These are phyloP conservation scores for Helobdella robusta DNA, from an alignment of 2,888 invertebrate genomes.

Conservation along the genomic window DNA sequence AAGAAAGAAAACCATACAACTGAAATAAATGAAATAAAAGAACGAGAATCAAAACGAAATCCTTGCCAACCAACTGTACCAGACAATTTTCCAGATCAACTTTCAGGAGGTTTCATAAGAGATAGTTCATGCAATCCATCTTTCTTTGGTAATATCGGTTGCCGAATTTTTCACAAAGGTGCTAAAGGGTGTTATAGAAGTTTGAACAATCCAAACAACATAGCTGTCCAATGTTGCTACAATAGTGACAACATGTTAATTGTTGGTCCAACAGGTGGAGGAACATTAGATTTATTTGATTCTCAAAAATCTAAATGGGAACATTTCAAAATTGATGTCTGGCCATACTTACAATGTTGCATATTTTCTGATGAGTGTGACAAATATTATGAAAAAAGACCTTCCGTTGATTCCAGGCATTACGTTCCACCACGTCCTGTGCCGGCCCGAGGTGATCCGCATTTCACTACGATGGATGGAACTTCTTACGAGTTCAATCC, in stretches of 20 bases:
- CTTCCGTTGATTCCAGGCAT: slow-evolving; percentile 14
- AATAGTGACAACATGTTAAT: slow-evolving; percentile 2
- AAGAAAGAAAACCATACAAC: not conserved
- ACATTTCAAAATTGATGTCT: slow-evolving; percentile 15
- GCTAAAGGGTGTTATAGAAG: slow-evolving; percentile 22
- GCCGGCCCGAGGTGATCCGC: slow-evolving; percentile 18
- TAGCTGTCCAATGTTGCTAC: slow-evolving; percentile 23
- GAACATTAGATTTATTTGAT: slow-evolving; percentile 18
- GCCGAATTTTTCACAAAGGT: slow-evolving; percentile 6
- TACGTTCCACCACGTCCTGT: slow-evolving; percentile 10
- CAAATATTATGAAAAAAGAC: slow-evolving; percentile 26
- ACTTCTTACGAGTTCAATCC: slow-evolving; percentile 23
- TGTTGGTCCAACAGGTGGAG: slow-evolving; percentile 11
- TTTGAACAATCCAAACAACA: not conserved
- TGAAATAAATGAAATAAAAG: slow-evolving; percentile 9
- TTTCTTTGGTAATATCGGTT: not conserved
- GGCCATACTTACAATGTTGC: slow-evolving; percentile 11
- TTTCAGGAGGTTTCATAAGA: slow-evolving; percentile 10
- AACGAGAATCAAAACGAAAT: slow-evolving; percentile 7
- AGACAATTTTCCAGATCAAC: not conserved
- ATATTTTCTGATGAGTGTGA: not conserved
- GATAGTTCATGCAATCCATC: slow-evolving; percentile 13
- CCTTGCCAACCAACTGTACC: slow-evolving; percentile 21
- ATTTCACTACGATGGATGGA: slow-evolving; percentile 24
- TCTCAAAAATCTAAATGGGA: not conserved